Conservation (phyloP, 2,888 invertebrate species). For the Andrena bicolor region DNA sequence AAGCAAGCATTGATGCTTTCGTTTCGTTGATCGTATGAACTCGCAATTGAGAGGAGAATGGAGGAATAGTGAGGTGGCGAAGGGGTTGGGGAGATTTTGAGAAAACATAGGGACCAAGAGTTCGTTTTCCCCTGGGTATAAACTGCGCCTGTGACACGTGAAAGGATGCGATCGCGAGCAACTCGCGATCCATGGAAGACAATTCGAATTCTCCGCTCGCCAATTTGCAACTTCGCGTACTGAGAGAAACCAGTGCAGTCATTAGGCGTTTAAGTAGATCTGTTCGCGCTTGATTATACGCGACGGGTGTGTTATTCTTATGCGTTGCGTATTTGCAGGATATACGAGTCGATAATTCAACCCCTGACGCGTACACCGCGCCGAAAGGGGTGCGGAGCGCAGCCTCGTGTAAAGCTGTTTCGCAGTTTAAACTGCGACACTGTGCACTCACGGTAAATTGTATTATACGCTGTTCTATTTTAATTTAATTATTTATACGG, state of each 20-base stretch:
- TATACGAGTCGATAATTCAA: neutral
- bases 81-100: conserved; percentile 46
- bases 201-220: conserved; percentile 45
- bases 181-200: conserved; percentile 25
- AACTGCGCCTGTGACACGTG: conserved; percentile 48
- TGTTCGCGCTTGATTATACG: neutral
- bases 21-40: conserved; percentile 31
- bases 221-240: conserved; percentile 49
- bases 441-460: neutral
- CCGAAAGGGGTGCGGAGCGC: neutral
- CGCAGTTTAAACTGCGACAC: neutral
- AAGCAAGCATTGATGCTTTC: conserved; percentile 3
- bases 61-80: neutral
- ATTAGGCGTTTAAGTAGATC: conserved; percentile 39
- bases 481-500: conserved; percentile 43
- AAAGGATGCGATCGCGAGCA: conserved; percentile 20
- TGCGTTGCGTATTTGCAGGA: neutral
- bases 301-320: neutral
- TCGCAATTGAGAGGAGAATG: conserved; percentile 18
- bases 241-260: conserved; percentile 62
- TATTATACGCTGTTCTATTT: conserved; percentile 27
- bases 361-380: too few species aligned
- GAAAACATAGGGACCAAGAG: conserved; percentile 80
- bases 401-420: neutral
- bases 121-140: conserved; percentile 75